phyloP scores from a whole-genome alignment of 1,140 invertebrate genomes.

The Bactericera cockerelli region DNA sequence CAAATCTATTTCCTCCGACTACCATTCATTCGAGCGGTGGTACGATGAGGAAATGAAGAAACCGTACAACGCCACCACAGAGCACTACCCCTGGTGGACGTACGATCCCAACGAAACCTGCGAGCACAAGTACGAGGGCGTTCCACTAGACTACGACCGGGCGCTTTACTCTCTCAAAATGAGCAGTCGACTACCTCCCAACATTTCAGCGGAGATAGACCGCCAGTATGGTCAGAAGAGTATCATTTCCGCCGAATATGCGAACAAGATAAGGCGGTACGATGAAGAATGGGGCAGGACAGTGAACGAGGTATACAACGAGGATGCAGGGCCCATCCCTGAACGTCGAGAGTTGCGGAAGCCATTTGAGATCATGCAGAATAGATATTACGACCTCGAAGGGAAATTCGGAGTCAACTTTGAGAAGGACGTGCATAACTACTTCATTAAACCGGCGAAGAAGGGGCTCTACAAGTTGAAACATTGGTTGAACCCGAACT shows the following conservation, averaged over 20 bases:
- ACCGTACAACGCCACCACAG: background rate
- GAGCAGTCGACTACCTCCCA: background rate
- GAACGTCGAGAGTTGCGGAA: background rate
- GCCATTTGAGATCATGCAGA: background rate
- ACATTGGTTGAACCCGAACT: background rate
- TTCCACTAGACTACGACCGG: background rate
- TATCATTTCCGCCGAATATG: background rate
- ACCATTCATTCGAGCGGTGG: background rate
- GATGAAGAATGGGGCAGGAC: background rate
- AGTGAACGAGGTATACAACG: background rate
- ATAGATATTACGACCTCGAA: background rate
- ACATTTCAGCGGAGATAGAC: background rate
- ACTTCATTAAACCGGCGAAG: background rate
- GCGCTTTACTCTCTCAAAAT: background rate
- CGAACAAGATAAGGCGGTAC: background rate
- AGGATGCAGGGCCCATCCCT: background rate
- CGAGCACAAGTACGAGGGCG: background rate
- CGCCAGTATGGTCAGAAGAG: background rate
- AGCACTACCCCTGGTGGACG: background rate
- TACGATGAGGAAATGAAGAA: background rate
- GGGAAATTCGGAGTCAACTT: background rate
- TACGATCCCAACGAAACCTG: background rate
- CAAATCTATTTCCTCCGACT: background rate
- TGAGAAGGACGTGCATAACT: background rate
- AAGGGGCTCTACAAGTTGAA: background rate